Percentiles rank a stretch among this genome's conserved stretches.
Evolutionary conservation across 2,888 invertebrate genomes (phyloP).

Genomic region (Cartodere bifasciata): DNA sequence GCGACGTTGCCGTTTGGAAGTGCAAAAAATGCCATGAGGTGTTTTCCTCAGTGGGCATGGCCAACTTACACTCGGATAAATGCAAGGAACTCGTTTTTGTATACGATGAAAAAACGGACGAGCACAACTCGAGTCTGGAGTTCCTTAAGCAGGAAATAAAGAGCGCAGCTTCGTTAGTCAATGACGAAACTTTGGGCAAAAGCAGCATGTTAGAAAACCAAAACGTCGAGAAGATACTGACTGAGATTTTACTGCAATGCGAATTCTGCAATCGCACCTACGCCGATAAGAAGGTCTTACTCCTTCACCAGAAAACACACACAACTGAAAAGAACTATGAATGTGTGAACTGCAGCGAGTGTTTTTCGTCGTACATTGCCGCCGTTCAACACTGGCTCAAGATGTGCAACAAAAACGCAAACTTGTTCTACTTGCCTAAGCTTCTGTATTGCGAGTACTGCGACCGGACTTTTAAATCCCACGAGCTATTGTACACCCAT

Average conservation of each 20-base stretch:
- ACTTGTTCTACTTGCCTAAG: conserved; percentile 36
- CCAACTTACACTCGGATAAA: conserved; percentile 24
- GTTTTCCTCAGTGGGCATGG: conserved; percentile 28
- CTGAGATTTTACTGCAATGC: conserved; percentile 41
- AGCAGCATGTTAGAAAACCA: conserved; percentile 12
- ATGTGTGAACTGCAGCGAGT: conserved; percentile 34
- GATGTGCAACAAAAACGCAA: conserved; percentile 34
- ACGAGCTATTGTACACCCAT: conserved; percentile 42
- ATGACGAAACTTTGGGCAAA: conserved; percentile 8
- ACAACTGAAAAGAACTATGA: conserved; percentile 35
- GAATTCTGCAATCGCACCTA: conserved; percentile 49
- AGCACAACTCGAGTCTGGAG: conserved; percentile 8
- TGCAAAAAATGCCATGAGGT: conserved; percentile 34
- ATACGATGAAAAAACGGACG: conserved; percentile 3
- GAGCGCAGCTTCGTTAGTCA: conserved; percentile 4
- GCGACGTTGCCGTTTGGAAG: conserved; percentile 35
- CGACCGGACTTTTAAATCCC: conserved; percentile 38
- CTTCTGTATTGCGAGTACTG: conserved; percentile 37
- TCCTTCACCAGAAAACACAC: conserved; percentile 35
- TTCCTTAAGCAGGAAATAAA: conserved; percentile 10
- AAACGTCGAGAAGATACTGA: conserved; percentile 29
- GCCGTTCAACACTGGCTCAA: conserved; percentile 44
- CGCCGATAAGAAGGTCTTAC: conserved; percentile 37
- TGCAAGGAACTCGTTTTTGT: conserved; percentile 18
- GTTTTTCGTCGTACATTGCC: conserved; percentile 39